Percentiles rank a stretch among this genome's conserved stretches.
Evolutionary conservation across 2,888 invertebrate genomes (phyloP).

Genomic region (Thysanoteuthis rhombus): DNA sequence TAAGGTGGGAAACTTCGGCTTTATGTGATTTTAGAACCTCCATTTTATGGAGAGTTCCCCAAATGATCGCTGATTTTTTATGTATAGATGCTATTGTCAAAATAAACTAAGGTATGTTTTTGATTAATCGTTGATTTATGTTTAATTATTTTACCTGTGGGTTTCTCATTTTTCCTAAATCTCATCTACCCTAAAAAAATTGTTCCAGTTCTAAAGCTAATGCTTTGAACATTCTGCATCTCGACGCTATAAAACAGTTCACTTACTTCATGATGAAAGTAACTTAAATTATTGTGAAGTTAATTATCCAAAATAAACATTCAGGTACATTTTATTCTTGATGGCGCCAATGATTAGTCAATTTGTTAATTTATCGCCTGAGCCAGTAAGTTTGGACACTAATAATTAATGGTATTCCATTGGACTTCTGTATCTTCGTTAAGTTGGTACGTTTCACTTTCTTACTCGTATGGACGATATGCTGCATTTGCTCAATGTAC

Average conservation of each 20-base stretch:
- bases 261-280: not conserved
- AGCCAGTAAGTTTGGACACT: not conserved
- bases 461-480: too few relatives aligned
- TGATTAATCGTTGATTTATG: not conserved
- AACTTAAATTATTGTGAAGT: not conserved
- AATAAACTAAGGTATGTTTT: not conserved
- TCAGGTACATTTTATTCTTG: not conserved
- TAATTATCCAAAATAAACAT: not conserved
- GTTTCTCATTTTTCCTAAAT: not conserved
- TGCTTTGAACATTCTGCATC: not conserved
- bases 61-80: not conserved
- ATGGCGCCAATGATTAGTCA: not conserved
- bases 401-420: not conserved
- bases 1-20: too few relatives aligned
- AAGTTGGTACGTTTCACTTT: too few relatives aligned
- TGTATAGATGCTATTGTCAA: not conserved
- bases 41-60: not conserved
- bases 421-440: not conserved
- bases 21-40: not conserved
- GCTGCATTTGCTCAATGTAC: too few relatives aligned
- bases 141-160: not conserved
- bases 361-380: not conserved
- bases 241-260: not conserved
- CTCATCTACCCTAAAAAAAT: not conserved
- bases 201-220: not conserved